Evolutionary conservation across 30 jellyfish, hydroid and myxozoan species (phyloP), one percentile per base, ranked within the genome.

Genomic region (Aurelia coerulea): DNA sequence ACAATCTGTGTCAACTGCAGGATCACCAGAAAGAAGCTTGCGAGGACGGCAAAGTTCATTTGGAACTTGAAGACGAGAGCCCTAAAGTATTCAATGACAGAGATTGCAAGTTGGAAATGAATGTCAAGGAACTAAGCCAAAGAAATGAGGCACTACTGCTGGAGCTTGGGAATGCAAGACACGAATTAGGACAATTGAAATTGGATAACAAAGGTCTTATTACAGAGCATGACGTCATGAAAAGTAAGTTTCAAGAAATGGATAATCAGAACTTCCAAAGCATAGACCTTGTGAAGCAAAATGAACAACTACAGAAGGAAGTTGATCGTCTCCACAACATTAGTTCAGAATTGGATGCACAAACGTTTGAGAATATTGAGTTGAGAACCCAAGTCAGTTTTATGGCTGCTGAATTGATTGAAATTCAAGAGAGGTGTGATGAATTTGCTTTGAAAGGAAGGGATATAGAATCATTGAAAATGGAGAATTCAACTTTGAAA

Each of bases 71-170:
- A 37, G 31, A 70, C 2, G 32, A 34, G 63, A 67, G 10, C 31
- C 13, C 14, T 0, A 23, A 71, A 31, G 83, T 23, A 6, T 59
- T 71, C 2, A 37, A 14, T n/a, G 60, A 42, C 9, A 83, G 41
- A 65, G 66, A 70, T 51, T 81, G 33, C 14, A 62, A 32, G 17
- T 41, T 69, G 17, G 70, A 72, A 65, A 73, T 62, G 13, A 54
- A 52, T 7, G 86, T 77, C n/a, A 79, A 76, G 18, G 73, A 72
- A 32, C 17, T 19, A 41, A 83, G 63, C 15, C 65, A 72, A 9
- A 7, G 56, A 46, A 46, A 46, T 7, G 56, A 46, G 8, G 14
- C 15, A 46, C 15, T 46, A 7, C 56, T 46, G 56, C 14, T 46
- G 8, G 56, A 46, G 56, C 56, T 46, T 5, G 56, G 56, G 14